Evolutionary conservation across 2,888 invertebrate species (phyloP).

Genomic region (Cephus spinipes): DNA sequence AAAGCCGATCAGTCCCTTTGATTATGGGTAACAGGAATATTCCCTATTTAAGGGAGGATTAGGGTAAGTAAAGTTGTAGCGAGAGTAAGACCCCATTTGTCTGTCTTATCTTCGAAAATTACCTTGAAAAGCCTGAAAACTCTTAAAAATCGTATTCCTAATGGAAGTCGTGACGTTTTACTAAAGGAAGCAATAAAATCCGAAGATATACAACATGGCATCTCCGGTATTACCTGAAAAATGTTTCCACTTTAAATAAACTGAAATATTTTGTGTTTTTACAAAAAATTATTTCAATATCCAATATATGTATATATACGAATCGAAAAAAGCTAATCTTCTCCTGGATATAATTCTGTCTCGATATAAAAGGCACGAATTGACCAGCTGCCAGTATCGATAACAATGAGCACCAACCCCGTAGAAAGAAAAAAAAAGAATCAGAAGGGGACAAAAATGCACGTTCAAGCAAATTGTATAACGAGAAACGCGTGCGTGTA

Average conservation of each 20-base stretch:
- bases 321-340: background rate
- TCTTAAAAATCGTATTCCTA: background rate
- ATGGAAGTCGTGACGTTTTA: background rate
- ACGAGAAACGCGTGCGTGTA: background rate
- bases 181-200: background rate
- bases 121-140: background rate
- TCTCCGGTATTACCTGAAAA: background rate
- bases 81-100: background rate
- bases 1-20: background rate
- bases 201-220: background rate
- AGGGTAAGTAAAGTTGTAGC: background rate
- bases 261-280: background rate
- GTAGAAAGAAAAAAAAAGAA: background rate
- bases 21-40: background rate
- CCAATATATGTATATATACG: background rate
- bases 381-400: background rate
- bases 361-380: background rate
- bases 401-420: background rate
- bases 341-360: background rate
- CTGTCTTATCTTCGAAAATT: background rate
- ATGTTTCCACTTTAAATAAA: background rate
- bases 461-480: background rate
- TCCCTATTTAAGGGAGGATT: background rate
- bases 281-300: background rate
- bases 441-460: background rate